These are phyloP conservation scores for Lagenorhynchus albirostris DNA, from an alignment of 2,113 vertebrate genomes.

Conservation along the genomic window DNA sequence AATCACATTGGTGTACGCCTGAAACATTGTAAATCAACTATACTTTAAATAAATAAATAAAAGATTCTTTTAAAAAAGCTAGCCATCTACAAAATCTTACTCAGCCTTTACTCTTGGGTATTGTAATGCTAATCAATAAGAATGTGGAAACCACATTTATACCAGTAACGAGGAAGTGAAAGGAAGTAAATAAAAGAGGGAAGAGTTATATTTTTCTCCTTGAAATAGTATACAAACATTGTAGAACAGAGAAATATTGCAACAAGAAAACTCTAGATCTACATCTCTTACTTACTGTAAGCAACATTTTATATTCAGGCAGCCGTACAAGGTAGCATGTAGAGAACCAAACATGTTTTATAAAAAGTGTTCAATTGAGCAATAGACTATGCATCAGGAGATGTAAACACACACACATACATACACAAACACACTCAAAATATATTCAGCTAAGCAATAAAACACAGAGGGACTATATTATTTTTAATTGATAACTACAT, in stretches of 20 bases:
- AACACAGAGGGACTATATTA: neutral
- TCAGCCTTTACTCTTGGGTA: neutral
- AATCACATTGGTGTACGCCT: neutral
- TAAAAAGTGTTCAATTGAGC: neutral
- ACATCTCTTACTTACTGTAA: neutral
- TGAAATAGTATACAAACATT: neutral
- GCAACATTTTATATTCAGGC: neutral
- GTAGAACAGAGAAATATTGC: neutral
- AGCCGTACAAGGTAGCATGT: neutral
- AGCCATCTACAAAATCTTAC: neutral
- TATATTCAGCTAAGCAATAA: neutral
- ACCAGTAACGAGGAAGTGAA: neutral
- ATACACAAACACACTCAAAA: fast-evolving
- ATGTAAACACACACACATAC: neutral
- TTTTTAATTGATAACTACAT: slow-evolving; percentile 1
- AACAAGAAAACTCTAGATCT: neutral
- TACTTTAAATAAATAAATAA: neutral
- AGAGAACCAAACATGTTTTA: neutral
- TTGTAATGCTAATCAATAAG: neutral
- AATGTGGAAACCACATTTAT: neutral
- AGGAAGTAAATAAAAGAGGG: neutral
- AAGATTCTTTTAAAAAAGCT: neutral
- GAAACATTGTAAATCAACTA: neutral
- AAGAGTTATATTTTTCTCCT: neutral
- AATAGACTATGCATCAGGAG: neutral